A percentile compares a stretch with the other conserved stretches of the same genome.
phyloP scores from a whole-genome alignment of 2,888 invertebrate genomes.

The Tipula lateralis region DNA sequence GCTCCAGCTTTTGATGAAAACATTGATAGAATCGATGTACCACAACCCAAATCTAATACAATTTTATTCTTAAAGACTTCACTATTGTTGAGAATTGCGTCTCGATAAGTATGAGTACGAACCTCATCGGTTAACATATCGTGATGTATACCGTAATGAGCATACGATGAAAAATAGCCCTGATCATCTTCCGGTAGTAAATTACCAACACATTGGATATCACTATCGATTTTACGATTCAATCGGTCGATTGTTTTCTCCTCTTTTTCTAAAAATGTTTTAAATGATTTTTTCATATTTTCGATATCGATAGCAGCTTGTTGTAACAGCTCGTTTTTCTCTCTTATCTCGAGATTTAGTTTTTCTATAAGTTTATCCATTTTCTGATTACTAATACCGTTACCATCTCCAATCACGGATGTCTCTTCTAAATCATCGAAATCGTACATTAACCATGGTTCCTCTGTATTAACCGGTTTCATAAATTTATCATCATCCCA shows the following conservation, averaged over 20 bases:
- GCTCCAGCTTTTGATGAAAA: conserved; percentile 96
- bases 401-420: background rate
- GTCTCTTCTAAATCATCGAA: conserved; percentile 39
- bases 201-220: conserved; percentile 48
- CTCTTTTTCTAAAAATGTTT: conserved; percentile 39
- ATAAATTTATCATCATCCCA: conserved; percentile 78
- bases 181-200: conserved; percentile 63
- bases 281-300: conserved; percentile 42
- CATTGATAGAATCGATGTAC: conserved; percentile 96
- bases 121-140: conserved; percentile 89
- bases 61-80: conserved; percentile 66
- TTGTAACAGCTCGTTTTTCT: conserved; percentile 56
- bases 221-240: conserved; percentile 28
- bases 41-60: conserved; percentile 95
- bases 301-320: conserved; percentile 51
- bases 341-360: conserved; percentile 42
- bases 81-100: conserved; percentile 73
- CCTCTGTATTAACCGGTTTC: conserved; percentile 65
- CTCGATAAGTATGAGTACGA: conserved; percentile 79
- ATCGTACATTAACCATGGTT: conserved; percentile 68
- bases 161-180: conserved; percentile 76
- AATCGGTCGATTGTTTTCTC: background rate
- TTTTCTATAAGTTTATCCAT: background rate
- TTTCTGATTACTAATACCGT: background rate
- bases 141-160: conserved; percentile 88